Base-by-base conservation (phyloP, 2,797 vertebrate genomes). In the Pseudotriccus pelzelni region DNA sequence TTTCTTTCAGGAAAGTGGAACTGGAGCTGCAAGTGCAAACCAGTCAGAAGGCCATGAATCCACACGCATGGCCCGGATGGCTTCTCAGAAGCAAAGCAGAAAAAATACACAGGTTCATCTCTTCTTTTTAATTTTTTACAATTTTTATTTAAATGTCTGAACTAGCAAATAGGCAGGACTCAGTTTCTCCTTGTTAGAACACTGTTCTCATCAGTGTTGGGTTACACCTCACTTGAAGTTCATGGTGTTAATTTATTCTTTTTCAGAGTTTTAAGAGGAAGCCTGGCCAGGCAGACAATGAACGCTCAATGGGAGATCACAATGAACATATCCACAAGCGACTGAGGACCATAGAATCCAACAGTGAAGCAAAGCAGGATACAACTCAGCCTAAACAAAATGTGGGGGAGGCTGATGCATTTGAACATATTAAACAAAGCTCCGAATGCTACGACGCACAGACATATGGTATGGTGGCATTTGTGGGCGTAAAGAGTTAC, bases 41-140 rank as follows among this genome's bases (percentile, higher is more conserved):
- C 98, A 99, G 62, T 98, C 98, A 52, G 99, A 99, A 95, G 99
- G 99, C 14, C 99, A 99, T 20, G 98, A 99, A 88, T 99, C 99
- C 18, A 98, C 98, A 15, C 96, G 98, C 70, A 98, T 98, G 47
- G 99, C 99, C 18, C 98, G 98, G 27, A 94, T 99, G 97, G 97
- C 99, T 55, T 98, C 98, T 64, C 98, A 98, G 94, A 98, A 96
- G 60, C 98, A 98, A 91, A 98, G 98, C 89, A 98, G 91, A 87
- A 98, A 97, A 94, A 98, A 98, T 59, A 99, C 99, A 8, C 98
- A 99, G 99, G 99, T 99, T 82, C 59, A 36, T 87, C 3, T 12
- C 53, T 58, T 10, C 53, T 55, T 23, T 16, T 84, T 8, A 25
- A 0, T 50, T 73, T 21, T 15, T n/a, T 34, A 4, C 11, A 52